These are phyloP conservation scores for Halichondria panicea DNA, from an alignment of 37 sponge, comb jelly and placozoan genomes.

Conservation along the genomic window DNA sequence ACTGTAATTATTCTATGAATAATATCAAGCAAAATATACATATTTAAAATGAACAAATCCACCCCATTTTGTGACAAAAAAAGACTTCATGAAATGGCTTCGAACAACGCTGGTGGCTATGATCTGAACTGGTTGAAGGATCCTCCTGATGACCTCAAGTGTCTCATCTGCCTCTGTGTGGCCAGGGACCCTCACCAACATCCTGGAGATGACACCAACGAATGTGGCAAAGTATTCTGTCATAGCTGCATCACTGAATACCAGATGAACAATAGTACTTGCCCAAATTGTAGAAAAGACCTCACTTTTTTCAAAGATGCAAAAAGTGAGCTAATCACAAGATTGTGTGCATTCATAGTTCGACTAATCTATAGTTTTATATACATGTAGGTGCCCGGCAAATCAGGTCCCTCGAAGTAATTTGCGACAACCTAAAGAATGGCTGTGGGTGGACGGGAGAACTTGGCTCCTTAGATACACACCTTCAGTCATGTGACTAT, in stretches of 20 bases:
- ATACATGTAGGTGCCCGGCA: conserved; percentile 11
- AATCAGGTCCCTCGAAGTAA: conserved; percentile 17
- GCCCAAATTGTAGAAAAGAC: conserved; percentile 16
- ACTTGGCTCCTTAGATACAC: conserved; percentile 9
- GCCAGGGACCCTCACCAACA: conserved; percentile 14
- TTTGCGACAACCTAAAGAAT: conserved; percentile 1
- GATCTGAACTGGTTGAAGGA: conserved; percentile 10
- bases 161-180: conserved; percentile 14
- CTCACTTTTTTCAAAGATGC: not conserved
- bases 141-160: conserved; percentile 14
- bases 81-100: too few relatives aligned
- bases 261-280: not conserved
- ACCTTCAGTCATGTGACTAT: conserved; percentile 6
- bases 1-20: too few relatives aligned
- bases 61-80: too few relatives aligned
- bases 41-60: too few relatives aligned
- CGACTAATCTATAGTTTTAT: not conserved
- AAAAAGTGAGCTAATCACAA: conserved; percentile 5
- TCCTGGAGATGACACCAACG: not conserved
- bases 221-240: conserved; percentile 44
- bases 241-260: not conserved
- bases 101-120: conserved; percentile 42
- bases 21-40: too few relatives aligned
- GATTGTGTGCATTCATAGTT: not conserved
- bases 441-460: conserved; percentile 39